Conservation (phyloP, 2,888 invertebrate species). For the Parelbella ahira region DNA sequence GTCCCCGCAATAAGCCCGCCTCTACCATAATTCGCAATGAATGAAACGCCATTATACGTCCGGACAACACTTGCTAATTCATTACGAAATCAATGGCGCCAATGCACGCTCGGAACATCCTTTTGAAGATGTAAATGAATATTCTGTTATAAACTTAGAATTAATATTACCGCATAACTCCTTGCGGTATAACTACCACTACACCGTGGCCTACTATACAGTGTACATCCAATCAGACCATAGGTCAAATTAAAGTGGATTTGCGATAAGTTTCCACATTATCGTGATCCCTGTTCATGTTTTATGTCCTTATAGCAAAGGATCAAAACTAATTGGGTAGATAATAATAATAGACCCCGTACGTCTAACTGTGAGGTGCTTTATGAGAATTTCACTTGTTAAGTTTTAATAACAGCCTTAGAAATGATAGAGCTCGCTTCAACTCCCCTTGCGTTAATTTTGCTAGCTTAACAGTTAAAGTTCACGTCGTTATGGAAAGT, state of each 20-base stretch:
- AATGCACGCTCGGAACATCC: conserved; percentile 24
- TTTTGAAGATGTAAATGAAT: conserved; percentile 33
- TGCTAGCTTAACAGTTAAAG: too few relatives aligned
- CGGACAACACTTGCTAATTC: conserved; percentile 27
- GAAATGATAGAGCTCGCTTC: conserved; percentile 31
- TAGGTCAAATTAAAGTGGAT: conserved; percentile 42
- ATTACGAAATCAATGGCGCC: conserved; percentile 30
- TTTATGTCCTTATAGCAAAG: conserved; percentile 34
- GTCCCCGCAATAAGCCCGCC: conserved; percentile 6
- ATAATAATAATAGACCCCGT: conserved; percentile 9
- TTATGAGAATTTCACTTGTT: conserved; percentile 50
- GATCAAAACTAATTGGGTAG: conserved; percentile 33
- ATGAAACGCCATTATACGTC: conserved; percentile 15
- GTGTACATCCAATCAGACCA: conserved; percentile 33
- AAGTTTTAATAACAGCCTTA: conserved; percentile 47
- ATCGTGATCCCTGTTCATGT: conserved; percentile 39
- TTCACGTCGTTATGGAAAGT: too few relatives aligned
- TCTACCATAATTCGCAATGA: conserved; percentile 20
- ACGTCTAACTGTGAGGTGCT: conserved; percentile 43
- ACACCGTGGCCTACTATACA: conserved; percentile 39
- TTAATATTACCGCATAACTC: conserved; percentile 56
- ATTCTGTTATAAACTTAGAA: conserved; percentile 52
- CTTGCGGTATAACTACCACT: conserved; percentile 53
- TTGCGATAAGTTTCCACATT: conserved; percentile 45
- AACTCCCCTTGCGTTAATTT: too few relatives aligned